Evolutionary conservation across 2,113 vertebrate species (phyloP).

Genomic region (Elgaria multicarinata): DNA sequence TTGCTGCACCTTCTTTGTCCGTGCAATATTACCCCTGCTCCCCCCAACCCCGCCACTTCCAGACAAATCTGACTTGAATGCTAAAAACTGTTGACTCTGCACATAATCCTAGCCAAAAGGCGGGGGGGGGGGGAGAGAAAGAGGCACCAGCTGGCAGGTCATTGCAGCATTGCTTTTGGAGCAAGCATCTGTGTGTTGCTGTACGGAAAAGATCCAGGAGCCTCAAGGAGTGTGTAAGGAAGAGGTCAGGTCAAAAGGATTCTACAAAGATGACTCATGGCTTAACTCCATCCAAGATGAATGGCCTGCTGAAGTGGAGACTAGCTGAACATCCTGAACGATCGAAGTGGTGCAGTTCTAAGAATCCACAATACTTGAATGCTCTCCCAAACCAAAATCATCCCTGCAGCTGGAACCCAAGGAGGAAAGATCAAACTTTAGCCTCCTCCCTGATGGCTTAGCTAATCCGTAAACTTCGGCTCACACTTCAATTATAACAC

Average conservation of each 20-base stretch:
- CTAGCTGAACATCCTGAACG: not conserved
- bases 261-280: not conserved
- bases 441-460: not conserved
- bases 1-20: slow-evolving; percentile 18
- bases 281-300: not conserved
- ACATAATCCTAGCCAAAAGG: not conserved
- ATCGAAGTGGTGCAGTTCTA: not conserved
- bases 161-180: not conserved
- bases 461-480: not conserved
- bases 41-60: not conserved
- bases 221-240: not conserved
- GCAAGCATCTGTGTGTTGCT: not conserved
- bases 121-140: no score
- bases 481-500: not conserved
- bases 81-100: not conserved
- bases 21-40: not conserved
- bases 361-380: not conserved
- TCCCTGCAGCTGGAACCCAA: not conserved
- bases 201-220: not conserved
- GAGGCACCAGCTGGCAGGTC: not conserved
- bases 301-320: not conserved
- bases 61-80: not conserved
- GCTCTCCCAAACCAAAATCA: not conserved
- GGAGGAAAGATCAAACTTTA: not conserved
- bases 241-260: not conserved